Evolutionary conservation across 1,140 invertebrate genomes (phyloP).

Genomic region (Zaprionus africanus): DNA sequence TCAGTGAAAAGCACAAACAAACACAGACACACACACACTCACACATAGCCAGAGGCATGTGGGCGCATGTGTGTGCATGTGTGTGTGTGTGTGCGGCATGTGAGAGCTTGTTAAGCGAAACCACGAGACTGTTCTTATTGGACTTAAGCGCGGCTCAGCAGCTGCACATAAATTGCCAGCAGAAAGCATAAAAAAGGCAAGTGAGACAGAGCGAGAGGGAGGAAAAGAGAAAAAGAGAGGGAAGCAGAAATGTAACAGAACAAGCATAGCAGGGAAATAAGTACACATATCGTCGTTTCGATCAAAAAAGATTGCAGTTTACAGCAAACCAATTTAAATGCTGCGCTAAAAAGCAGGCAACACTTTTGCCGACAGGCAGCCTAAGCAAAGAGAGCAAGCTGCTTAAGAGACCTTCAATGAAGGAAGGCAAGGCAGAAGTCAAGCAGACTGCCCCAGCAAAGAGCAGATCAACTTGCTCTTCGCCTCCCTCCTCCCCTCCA

Average conservation of each 20-base stretch:
- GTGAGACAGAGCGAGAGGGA: background rate
- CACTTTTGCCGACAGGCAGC: background rate
- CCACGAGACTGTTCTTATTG: conserved; percentile 9
- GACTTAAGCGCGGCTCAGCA: conserved; percentile 31
- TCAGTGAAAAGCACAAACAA: conserved; percentile 5
- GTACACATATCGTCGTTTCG: conserved; percentile 9
- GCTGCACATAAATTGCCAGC: conserved; percentile 10
- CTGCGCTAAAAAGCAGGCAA: background rate
- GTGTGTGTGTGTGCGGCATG: conserved; percentile 4
- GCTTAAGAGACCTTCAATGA: too few relatives aligned
- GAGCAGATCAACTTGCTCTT: too few relatives aligned
- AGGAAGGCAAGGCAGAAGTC: too few relatives aligned
- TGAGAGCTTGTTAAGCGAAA: conserved; percentile 13
- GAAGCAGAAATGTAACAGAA: background rate
- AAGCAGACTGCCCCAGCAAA: too few relatives aligned
- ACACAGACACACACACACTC: conserved; percentile 15
- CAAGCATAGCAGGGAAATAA: background rate
- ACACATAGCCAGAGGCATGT: background rate
- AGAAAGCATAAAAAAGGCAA: background rate
- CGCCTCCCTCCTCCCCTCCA: too few relatives aligned
- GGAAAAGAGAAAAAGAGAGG: background rate
- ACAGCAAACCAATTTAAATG: background rate
- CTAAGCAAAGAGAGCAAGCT: background rate
- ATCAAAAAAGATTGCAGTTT: background rate
- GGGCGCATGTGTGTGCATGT: background rate